Base-by-base conservation (phyloP, 1,140 invertebrate species). In the Atta cephalotes region DNA sequence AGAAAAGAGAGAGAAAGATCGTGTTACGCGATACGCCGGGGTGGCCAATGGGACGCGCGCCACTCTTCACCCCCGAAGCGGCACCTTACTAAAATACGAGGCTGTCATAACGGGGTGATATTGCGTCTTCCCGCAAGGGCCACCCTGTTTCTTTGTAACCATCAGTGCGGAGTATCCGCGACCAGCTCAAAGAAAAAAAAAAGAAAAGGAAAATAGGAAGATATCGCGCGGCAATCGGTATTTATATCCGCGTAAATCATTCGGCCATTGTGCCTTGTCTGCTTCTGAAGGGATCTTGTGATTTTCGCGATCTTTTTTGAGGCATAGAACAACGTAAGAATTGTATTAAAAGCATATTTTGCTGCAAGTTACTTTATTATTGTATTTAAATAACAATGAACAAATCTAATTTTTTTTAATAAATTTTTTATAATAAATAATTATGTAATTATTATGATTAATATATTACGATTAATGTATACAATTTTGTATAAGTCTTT, bases 61-160 rank as follows among this genome's bases (percentile, higher is more conserved):
- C 81, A 87, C 89, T 85, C 89, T 87, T 84, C 89, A 84, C 70
- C 80, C 80, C 70, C 70, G 80, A 76, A 84, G 80, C 78, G 56
- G 87, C 89, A 88, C 91, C 91, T 93, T 93, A 92, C 92, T 93
- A 93, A 94, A 95, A 94, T 94, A 94, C 93, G 92, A 92, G 92
- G 86, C 87, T 92, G 94, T 93, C 93, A 93, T 94, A 94, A 93
- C 92, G 78, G 92, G 91, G 92, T 94, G 93, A 95, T 95, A 95
- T 95, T 94, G 94, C 93, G 93, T 94, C 94, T 93, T 93, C 88
- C 87, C 88, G 88, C 87, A 85, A 53, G 72, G 79, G 79, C 77
- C 74, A 78, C 85, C 86, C 80, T 18, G 63, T 31, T 90, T 90
- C 88, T 90, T 90, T 89, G 89, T 90, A 76, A 88, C 89, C 80